Evolutionary conservation across 2,113 vertebrate species (phyloP).

Genomic region (human): GRCh38 chr5:129603501-129604000

Average conservation of each 20-base stretch:
- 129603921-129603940: background rate
- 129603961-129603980: background rate
- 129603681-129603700: background rate
- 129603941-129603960: background rate
- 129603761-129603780: background rate
- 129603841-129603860: background rate
- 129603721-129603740: background rate
- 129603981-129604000: rapidly evolving
- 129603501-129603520: background rate
- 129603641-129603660: background rate
- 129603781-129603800: background rate
- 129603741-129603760: background rate
- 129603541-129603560: background rate
- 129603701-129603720: background rate
- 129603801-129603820: background rate
- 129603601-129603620: background rate
- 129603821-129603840: background rate
- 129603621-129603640: background rate
- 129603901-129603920: background rate
- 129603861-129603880: background rate
- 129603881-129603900: background rate
- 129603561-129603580: background rate
- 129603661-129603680: conserved; percentile 6
- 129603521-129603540: background rate
- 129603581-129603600: background rate